Conservation (phyloP, 1,140 invertebrate species). For the Sycobia sp. region DNA sequence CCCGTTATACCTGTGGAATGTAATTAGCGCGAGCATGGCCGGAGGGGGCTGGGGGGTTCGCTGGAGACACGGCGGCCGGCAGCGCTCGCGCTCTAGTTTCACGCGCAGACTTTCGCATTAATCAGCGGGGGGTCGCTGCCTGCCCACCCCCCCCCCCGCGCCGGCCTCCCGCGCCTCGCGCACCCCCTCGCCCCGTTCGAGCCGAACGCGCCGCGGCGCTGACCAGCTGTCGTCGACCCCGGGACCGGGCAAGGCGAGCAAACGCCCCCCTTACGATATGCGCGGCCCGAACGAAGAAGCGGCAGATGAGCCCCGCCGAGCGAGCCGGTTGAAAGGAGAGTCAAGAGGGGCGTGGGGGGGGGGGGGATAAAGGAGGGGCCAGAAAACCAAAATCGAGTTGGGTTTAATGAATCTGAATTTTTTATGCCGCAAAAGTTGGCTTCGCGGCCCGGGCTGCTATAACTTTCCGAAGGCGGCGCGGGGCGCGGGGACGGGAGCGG, state of each 20-base stretch:
- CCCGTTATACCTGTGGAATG: too few species aligned
- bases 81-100: neutral
- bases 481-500: neutral
- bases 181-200: neutral
- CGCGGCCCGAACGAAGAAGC: too few species aligned
- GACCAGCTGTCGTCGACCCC: neutral
- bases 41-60: too few species aligned
- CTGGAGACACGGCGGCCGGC: too few species aligned
- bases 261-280: neutral
- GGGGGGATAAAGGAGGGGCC: neutral
- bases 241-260: neutral
- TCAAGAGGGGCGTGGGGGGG: neutral
- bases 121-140: neutral
- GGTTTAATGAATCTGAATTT: conserved; percentile 26
- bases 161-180: neutral
- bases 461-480: conserved; percentile 11
- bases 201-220: neutral
- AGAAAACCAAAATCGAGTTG: conserved; percentile 7
- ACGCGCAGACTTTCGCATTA: conserved; percentile 10
- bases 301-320: neutral
- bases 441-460: neutral
- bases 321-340: neutral
- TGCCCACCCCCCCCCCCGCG: neutral
- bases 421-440: conserved; percentile 9
- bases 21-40: too few species aligned